phyloP scores from a whole-genome alignment of 2,113 vertebrate genomes.

The Coryphaenoides rupestris region DNA sequence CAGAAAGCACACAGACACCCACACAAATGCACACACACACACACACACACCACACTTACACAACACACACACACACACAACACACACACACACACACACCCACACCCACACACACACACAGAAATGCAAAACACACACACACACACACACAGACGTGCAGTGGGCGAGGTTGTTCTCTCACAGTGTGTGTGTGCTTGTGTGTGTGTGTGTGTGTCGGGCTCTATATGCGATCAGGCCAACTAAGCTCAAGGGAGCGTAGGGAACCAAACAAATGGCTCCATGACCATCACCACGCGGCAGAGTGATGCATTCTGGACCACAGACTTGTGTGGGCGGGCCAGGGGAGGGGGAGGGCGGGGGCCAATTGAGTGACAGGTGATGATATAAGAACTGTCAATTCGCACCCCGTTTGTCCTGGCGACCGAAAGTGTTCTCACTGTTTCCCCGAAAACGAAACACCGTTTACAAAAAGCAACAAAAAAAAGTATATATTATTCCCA shows the following conservation, averaged over 20 bases:
- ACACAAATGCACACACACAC: no score
- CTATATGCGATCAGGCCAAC: conserved; percentile 62
- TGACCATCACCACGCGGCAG: conserved; percentile 65
- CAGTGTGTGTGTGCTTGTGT: no score
- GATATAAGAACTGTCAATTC: conserved; percentile 51
- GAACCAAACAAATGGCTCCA: conserved; percentile 51
- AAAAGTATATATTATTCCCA: no score
- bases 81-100: no score
- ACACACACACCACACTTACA: no score
- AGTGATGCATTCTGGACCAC: conserved; percentile 45
- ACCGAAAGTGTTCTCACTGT: conserved; percentile 39
- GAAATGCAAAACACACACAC: no score
- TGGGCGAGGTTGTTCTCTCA: not conserved
- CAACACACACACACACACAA: no score
- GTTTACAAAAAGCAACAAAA: no score
- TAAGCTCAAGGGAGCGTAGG: conserved; percentile 40
- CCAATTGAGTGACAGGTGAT: conserved; percentile 51
- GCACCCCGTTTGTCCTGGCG: conserved; percentile 27
- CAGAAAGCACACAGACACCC: no score
- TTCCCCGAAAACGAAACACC: no score
- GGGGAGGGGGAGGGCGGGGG: conserved; percentile 27
- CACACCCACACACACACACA: no score
- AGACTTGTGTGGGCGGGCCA: conserved; percentile 30
- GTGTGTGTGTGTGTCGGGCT: conserved; percentile 57
- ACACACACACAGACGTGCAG: no score